Conservation (phyloP, 2,797 vertebrate species). For the Zalophus californianus region DNA sequence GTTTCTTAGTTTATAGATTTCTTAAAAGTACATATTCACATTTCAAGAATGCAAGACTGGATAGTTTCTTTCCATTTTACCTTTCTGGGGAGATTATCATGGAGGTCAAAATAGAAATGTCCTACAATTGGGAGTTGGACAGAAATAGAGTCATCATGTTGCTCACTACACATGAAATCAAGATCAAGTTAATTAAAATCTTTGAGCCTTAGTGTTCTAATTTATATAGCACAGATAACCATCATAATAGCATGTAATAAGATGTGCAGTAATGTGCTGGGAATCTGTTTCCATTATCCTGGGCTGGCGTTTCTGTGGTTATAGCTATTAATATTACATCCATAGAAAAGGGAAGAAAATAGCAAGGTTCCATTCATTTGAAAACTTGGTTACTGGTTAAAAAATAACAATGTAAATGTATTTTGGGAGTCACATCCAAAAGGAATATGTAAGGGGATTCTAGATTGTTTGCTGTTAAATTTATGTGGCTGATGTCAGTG, state of each 20-base stretch:
- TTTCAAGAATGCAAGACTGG: background rate
- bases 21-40: background rate
- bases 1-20: background rate
- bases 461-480: background rate
- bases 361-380: background rate
- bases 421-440: background rate
- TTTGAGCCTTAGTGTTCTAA: background rate
- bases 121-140: background rate
- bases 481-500: background rate
- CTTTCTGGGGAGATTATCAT: background rate
- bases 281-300: background rate
- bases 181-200: background rate
- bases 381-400: background rate
- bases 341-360: background rate
- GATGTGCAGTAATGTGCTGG: background rate
- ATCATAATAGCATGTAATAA: background rate
- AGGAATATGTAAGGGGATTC: background rate
- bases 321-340: background rate
- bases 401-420: background rate
- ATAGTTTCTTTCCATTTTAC: background rate
- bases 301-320: background rate
- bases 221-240: background rate
- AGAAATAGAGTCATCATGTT: rapidly evolving
- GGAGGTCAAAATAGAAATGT: background rate
- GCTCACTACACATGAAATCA: background rate